phyloP scores from a whole-genome alignment of 2,797 vertebrate species.

The Chiloscyllium punctatum region DNA sequence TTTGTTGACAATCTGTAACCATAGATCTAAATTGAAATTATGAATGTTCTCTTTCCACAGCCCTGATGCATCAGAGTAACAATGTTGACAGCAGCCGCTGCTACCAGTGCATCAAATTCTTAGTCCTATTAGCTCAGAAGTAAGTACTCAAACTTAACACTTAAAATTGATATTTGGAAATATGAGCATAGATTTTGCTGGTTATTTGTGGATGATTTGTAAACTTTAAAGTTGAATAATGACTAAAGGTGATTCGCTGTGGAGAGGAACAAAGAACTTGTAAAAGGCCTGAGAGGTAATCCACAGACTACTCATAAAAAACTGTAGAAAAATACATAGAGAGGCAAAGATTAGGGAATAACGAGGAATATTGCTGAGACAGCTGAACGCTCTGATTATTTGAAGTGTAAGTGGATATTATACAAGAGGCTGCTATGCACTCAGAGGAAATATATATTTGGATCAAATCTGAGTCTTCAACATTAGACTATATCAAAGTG shows the following conservation, averaged over 20 bases:
- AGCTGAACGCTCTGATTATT: background rate
- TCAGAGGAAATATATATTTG: background rate
- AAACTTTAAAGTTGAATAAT: background rate
- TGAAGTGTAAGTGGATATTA: background rate
- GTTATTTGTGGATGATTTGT: background rate
- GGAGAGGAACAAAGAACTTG: background rate
- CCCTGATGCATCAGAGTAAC: conserved; percentile 97
- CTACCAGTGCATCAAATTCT: conserved; percentile 98
- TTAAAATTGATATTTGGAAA: conserved; percentile 14
- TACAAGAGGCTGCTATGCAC: background rate
- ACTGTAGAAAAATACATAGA: background rate
- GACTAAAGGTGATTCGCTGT: background rate
- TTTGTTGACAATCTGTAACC: background rate
- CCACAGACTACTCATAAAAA: background rate
- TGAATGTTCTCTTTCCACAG: conserved; percentile 53
- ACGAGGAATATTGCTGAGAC: background rate
- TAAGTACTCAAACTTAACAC: conserved; percentile 58
- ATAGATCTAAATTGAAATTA: conserved; percentile 40
- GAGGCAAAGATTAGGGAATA: background rate
- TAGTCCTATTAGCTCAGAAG: conserved; percentile 96
- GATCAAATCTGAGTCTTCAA: background rate
- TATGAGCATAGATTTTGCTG: background rate
- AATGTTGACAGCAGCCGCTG: conserved; percentile 96
- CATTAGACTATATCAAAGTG: background rate
- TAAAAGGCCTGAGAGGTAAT: background rate